Conservation (phyloP, 2,113 vertebrate species). For the Oreochromis tanganicae region DNA sequence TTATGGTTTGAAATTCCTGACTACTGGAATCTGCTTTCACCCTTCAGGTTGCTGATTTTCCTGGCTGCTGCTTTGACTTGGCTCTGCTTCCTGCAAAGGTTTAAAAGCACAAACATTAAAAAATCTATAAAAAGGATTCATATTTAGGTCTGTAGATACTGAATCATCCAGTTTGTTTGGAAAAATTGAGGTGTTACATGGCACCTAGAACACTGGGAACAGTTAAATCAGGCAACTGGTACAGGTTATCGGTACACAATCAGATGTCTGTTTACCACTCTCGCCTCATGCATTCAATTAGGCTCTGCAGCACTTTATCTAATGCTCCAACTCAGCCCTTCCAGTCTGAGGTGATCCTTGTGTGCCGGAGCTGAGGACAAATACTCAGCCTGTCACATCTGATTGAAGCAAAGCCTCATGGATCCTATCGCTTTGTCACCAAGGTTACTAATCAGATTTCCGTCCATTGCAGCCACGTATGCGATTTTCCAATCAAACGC, state of each 20-base stretch:
- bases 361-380: conserved; percentile 68
- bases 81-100: conserved; percentile 2
- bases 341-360: conserved; percentile 33
- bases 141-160: not conserved
- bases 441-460: conserved; percentile 96
- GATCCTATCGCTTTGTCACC: conserved; percentile 87
- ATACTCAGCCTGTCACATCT: conserved; percentile 83
- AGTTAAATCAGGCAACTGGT: conserved; percentile 42
- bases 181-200: not conserved
- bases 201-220: not conserved
- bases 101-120: conserved; percentile 13
- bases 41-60: conserved; percentile 55
- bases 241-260: conserved; percentile 37
- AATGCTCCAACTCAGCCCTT: conserved; percentile 28
- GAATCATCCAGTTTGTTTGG: not conserved
- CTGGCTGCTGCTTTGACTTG: conserved; percentile 18
- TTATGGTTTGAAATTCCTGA: conserved; percentile 72
- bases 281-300: conserved; percentile 54
- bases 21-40: conserved; percentile 73
- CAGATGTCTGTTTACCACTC: not conserved
- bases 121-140: not conserved
- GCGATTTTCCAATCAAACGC: conserved; percentile 91
- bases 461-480: conserved; percentile 81
- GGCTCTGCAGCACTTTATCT: conserved; percentile 43
- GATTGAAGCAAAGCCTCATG: conserved; percentile 76